A percentile compares a stretch with the other conserved stretches of the same genome.
phyloP scores from a whole-genome alignment of 2,888 invertebrate species.

The Trichogramma dendrolimi region DNA sequence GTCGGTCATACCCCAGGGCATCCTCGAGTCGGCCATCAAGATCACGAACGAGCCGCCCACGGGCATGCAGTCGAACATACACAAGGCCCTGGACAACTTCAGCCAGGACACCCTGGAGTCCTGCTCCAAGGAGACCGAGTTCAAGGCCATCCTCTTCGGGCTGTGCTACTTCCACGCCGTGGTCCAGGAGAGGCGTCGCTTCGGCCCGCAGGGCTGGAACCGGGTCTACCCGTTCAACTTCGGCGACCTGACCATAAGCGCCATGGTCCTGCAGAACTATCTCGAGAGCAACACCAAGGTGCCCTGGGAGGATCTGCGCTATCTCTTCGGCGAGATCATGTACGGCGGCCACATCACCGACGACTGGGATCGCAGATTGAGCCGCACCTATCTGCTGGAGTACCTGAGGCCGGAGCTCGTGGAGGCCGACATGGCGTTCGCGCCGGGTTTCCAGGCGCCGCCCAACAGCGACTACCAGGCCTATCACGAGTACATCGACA shows the following conservation, averaged over 20 bases:
- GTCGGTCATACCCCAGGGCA: constrained; percentile 68
- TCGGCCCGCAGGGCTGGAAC: constrained; percentile 94
- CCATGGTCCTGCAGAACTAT: constrained; percentile 85
- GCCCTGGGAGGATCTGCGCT: constrained; percentile 92
- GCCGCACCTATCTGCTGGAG: constrained; percentile 79
- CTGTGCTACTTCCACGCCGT: constrained; percentile 94
- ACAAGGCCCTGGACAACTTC: constrained; percentile 89
- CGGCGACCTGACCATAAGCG: constrained; percentile 88
- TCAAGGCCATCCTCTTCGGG: constrained; percentile 83
- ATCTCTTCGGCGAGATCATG: constrained; percentile 95
- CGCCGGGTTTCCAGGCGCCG: constrained; percentile 81
- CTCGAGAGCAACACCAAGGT: constrained; percentile 81
- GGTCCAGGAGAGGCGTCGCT: constrained; percentile 86
- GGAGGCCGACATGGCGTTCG: constrained; percentile 78
- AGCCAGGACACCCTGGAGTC: constrained; percentile 87
- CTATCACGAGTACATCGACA: constrained; percentile 86
- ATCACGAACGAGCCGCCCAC: constrained; percentile 95
- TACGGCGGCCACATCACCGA: constrained; percentile 96
- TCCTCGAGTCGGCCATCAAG: constrained; percentile 89
- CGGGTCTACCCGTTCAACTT: constrained; percentile 73
- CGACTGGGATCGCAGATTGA: constrained; percentile 89
- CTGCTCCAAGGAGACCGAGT: constrained; percentile 90
- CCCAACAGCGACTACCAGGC: constrained; percentile 82
- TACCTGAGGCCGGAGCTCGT: constrained; percentile 84
- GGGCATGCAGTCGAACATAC: constrained; percentile 90